These are phyloP conservation scores for Pheosia tremula DNA, from an alignment of 2,888 invertebrate genomes.

Conservation along the genomic window DNA sequence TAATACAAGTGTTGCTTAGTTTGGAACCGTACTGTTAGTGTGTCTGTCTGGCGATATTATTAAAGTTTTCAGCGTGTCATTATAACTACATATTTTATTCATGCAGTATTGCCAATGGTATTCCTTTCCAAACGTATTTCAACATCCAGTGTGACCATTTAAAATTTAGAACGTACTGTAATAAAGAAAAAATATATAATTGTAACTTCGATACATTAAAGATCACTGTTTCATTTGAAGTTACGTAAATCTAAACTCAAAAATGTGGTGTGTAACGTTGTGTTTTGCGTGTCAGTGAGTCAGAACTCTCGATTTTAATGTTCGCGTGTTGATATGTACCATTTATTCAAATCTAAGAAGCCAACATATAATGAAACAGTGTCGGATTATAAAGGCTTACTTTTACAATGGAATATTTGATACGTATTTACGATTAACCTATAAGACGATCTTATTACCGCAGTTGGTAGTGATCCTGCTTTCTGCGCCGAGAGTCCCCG, in stretches of 20 bases:
- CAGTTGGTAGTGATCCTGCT: too few species aligned
- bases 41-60: too few species aligned
- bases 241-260: conserved; percentile 7
- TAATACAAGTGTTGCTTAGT: too few species aligned
- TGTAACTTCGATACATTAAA: background rate
- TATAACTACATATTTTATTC: too few species aligned
- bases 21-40: too few species aligned
- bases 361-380: conserved; percentile 13
- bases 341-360: conserved; percentile 35
- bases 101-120: too few species aligned
- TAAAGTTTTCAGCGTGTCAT: too few species aligned
- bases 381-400: conserved; percentile 7
- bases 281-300: conserved; percentile 9
- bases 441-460: too few species aligned
- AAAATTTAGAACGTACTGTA: background rate
- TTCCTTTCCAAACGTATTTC: too few species aligned
- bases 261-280: conserved; percentile 6
- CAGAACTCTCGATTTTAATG: conserved; percentile 29
- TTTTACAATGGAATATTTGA: conserved; percentile 10
- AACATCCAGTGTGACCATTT: background rate
- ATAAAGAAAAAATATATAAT: conserved; percentile 6
- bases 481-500: too few species aligned
- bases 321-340: conserved; percentile 37
- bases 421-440: too few species aligned
- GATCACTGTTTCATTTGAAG: background rate